Evolutionary conservation across 2,888 invertebrate species (phyloP), one percentile per base, ranked within the genome.

Genomic region (Dryocosmus kuriphilus): DNA sequence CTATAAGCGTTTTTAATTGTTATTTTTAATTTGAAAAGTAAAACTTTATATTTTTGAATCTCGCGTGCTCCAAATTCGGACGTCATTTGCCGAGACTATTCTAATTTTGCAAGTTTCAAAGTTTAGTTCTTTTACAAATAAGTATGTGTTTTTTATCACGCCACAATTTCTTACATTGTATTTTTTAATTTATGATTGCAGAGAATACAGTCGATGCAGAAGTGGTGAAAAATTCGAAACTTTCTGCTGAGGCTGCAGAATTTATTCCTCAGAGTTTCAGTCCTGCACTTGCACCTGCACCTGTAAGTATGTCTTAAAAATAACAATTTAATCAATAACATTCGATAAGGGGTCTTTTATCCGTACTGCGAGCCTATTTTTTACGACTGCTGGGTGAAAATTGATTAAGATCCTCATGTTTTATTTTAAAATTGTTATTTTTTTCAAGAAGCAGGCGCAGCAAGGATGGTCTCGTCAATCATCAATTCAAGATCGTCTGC

Each of bases 171-270:
- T 57, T 11, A 11, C 24, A 24, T 7, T 51, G 1, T 14, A 24
- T 24, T 57, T 57, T 24, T 24, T 11, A 22, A 57, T 57, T 24
- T 57, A 38, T 35, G 9, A 27, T 27, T 65, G 35, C 63, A 74
- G 74, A n/a, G 11, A 79, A 63, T 73, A 30, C 60, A 51, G 60
- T 75, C 14, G 65, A 67, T 24, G 65, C 79, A 14, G 88, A 87
- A 8, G 84, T 87, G 35, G 86, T 85, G 5, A 86, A 84, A 77
- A 87, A 87, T 77, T 89, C 87, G 14, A 82, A 79, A 6, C 83
- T 90, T 9, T 89, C 89, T 0, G 89, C 85, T 1, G 84, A 90
- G 22, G 91, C 91, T 46, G 85, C 87, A 41, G 90, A 87, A 77
- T 91, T 91, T 79, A 83, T 90, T 57, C 91, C 91, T 4, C 88